Evolutionary conservation across 2,113 vertebrate genomes (phyloP), one percentile per base, ranked within the genome.

Genomic region (Dasyprocta punctata): DNA sequence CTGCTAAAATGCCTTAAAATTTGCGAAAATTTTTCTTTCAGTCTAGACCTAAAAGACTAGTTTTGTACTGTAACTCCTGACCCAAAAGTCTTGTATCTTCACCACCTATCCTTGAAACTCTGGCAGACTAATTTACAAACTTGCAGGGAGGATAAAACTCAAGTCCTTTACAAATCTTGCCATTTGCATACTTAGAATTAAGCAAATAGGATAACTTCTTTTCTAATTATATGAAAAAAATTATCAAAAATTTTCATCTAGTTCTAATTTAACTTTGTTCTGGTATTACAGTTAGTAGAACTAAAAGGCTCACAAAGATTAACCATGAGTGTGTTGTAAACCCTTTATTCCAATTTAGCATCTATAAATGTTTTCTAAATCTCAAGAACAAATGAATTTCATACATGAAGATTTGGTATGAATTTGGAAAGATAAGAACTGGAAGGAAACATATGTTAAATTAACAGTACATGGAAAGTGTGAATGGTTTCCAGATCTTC

Each of bases 361-460:
- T 52, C 56, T 85, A 56, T 52, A 1, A 61, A 86, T 69, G 20
- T 69, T 91, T 93, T 63, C 49, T 86, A 61, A 69, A 80, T 94
- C 11, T 41, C 44, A 90, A 84, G 22, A 96, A 93, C n/a, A 88
- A 91, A 88, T 80, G 3, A 96, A 80, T 69, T 84, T 36, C 78
- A 28, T 11, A 80, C 3, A 49, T 89, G 60, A 47, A 30, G 11
- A 81, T 47, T 89, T 89, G 36, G 38, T 26, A 92, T 86, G 3
- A 93, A 87, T n/a, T 56, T 82, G 5, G 13, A 5, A 61, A 82
- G 36, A 65, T 71, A 88, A 84, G 33, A 77, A 14, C 24, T 63
- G 26, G 56, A 93, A 89, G 38, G 17, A 90, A 90, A 75, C 26
- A 73, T 67, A 88, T 69, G n/a, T 63, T 93, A 44, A 38, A 73